These are phyloP conservation scores for Cryptoblepharus egeriae DNA, from an alignment of 2,797 vertebrate genomes.

Conservation along the genomic window DNA sequence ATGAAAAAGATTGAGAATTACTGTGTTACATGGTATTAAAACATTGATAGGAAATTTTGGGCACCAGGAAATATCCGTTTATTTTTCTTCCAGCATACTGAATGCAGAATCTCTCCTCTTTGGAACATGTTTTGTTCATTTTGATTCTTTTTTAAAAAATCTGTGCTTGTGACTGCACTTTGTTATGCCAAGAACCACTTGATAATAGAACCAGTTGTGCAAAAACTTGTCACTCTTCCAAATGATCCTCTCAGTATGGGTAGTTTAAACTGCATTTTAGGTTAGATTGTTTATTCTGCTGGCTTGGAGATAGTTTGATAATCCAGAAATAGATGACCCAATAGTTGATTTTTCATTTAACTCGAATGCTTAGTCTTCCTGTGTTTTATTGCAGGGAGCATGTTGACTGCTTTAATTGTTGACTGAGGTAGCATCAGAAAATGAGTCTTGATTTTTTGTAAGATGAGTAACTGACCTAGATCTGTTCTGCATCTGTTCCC, in stretches of 20 bases:
- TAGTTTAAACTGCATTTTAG: background rate
- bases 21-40: too few relatives aligned
- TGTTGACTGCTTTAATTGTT: background rate
- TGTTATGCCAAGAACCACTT: background rate
- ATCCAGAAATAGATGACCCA: background rate
- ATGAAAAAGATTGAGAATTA: too few relatives aligned
- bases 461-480: conserved; percentile 25
- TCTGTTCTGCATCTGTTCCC: conserved; percentile 17
- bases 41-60: background rate
- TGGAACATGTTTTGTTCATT: background rate
- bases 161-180: background rate
- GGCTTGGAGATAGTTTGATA: background rate
- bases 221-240: background rate
- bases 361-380: background rate
- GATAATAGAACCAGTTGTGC: background rate
- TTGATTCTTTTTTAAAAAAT: background rate
- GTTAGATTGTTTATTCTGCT: background rate
- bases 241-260: too few relatives aligned
- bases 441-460: conserved; percentile 15
- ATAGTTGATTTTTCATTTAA: background rate
- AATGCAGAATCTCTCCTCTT: background rate
- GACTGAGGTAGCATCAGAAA: background rate
- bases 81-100: background rate
- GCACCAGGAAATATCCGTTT: background rate
- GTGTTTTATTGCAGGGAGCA: background rate